Base-by-base conservation (phyloP, 2,888 invertebrate species). In the Quadroppia sp. region DNA sequence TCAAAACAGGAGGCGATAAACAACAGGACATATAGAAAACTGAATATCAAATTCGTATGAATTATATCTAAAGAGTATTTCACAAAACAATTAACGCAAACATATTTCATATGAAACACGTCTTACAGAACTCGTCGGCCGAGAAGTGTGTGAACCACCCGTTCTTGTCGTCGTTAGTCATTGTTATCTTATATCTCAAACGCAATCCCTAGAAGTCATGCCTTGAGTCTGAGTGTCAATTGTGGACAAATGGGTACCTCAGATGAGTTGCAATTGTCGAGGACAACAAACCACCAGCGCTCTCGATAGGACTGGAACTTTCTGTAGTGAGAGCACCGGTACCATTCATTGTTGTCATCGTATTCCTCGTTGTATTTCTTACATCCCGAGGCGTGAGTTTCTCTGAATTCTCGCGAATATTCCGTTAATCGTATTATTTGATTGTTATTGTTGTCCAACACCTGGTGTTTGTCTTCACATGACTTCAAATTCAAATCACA, bases 231-330 rank as follows among this genome's bases (percentile, higher is more conserved):
- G 15, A 45, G 15, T 17, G 15, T 45, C 17, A 45, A 11, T 45
- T 9, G 6, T 15, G 15, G 45, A 17, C 15, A 45, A 45, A 45
- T 15, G 6, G 11, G 15, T 69, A 77, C 78, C 72, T 76, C 75
- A 36, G 48, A 72, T 6, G 78, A 40, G 6, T 75, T 70, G 61
- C 93, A 94, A 80, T 91, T 91, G 77, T 90, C 89, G 45, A 93
- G 84, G 0, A 91, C 94, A 42, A 96, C 87, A 80, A 92, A 96
- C 95, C 96, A 96, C 95, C 95, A 96, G 36, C 95, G 83, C 80
- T 92, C 93, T 71, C 95, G 85, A 0, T 89, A 87, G 0, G 92
- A 91, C 3, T 88, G 84, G 81, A 94, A 94, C 72, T 87, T 85
- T 72, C 92, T 48, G 17, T 73, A 42, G 23, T 74, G 75, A 13